These are phyloP conservation scores for Ondatra zibethicus DNA, from an alignment of 2,113 vertebrate species.

Conservation along the genomic window DNA sequence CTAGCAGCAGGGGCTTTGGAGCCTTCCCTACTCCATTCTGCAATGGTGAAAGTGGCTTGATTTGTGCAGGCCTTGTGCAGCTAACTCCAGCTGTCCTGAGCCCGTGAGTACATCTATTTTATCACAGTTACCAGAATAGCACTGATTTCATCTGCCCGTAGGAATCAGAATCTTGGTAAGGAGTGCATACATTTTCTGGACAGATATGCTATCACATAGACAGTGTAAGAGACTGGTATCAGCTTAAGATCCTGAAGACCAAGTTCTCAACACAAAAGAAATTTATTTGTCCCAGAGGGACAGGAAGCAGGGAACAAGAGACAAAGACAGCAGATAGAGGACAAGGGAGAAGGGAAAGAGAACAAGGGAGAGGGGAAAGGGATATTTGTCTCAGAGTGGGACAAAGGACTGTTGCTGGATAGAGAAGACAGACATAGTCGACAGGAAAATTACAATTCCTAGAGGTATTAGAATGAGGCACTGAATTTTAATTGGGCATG, in stretches of 20 bases:
- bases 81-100: neutral
- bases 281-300: neutral
- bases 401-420: neutral
- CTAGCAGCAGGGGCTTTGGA: neutral
- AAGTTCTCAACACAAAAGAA: neutral
- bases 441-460: neutral
- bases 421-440: neutral
- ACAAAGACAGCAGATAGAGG: no score
- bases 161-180: neutral
- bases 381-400: neutral
- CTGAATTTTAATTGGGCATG: neutral
- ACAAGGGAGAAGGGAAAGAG: no score
- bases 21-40: neutral
- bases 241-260: neutral
- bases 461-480: neutral
- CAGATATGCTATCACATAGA: neutral
- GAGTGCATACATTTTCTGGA: neutral
- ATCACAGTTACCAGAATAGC: neutral
- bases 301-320: neutral
- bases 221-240: neutral
- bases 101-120: neutral
- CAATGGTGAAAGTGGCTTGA: neutral
- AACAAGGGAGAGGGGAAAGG: neutral
- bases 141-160: slow-evolving; percentile 29
- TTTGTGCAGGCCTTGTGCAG: neutral